Evolutionary conservation across 2,888 invertebrate species (phyloP), one percentile per base, ranked within the genome.

Genomic region (Rhingia rostrata): DNA sequence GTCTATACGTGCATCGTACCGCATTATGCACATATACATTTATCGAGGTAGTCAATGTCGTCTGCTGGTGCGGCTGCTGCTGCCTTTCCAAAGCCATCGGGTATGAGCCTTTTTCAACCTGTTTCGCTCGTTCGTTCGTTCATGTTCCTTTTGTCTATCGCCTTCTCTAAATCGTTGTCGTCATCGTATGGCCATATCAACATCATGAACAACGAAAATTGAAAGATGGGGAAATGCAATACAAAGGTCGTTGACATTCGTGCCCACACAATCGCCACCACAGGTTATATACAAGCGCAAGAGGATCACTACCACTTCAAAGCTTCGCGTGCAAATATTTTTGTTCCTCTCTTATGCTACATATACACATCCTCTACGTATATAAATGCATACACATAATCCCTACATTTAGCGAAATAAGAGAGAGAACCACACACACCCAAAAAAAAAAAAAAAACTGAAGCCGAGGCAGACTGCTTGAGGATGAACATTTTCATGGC

Each of bases 191-290:
- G 37, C 58, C 66, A 45, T 74, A 79, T 69, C 73, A 60, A 64
- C 83, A 49, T 72, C 73, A 79, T 58, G 58, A 79, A 53, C 61
- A 74, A 74, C 79, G 79, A 79, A 84, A 79, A 79, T 74, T 41
- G 43, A 63, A 64, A 84, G 79, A 79, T 58, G 79, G 79, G 53
- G 69, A 84, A 84, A 84, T 79, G 83, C 83, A 84, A 74, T 70
- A 53, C 73, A 79, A 74, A 84, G 83, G 83, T 84, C 83, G 58
- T 74, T 84, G 83, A 84, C 83, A 79, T 70, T 74, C 79, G 60
- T 63, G 79, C 74, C 83, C 69, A 79, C 83, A 84, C 83, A 79
- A 74, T 61, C 54, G 51, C 69, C 67, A 60, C 73, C 69, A 79
- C 74, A 79, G 47, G 67, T 54, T 51, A 67, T 67, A 80, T 73